Evolutionary conservation across 2,888 invertebrate species (phyloP), one percentile per base, ranked within the genome.

Genomic region (Tupiocoris notatus): DNA sequence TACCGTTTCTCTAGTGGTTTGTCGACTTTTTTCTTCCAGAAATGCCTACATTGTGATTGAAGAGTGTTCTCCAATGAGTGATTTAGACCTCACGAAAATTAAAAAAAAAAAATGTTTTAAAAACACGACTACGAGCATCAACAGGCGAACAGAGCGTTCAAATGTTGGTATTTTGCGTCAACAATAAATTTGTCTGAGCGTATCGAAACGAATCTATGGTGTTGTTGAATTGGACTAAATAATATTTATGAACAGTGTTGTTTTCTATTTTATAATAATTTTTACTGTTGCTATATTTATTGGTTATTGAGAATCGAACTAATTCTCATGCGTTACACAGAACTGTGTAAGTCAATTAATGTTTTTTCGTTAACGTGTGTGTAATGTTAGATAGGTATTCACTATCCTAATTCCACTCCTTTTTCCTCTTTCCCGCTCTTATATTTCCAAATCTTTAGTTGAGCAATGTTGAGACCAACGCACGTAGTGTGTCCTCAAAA

Each of bases 391-490:
- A 62, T 73, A 73, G 73, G 16, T 73, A 9, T 73, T 59, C n/a
- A 17, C n/a, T 54, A 39, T 62, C 62, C 62, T 21, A 24, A 23
- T 23, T 23, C 24, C 61, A 25, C 3, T 70, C 70, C n/a, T 62
- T 20, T 62, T 54, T 62, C 56, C 22, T 73, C 63, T 57, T 54
- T 58, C 39, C 21, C 62, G 25, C 56, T 63, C 23, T 39, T 62
- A 17, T 58, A 66, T 63, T 57, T 39, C 39, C 39, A 12, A 12
- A 39, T 39, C 0, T 75, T 75, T 75, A 75, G 75, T 75, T 75
- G 67, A 18, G 78, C 78, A 78, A 78, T 78, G 77, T 70, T 77
- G 65, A 58, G 78, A 78, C 78, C 78, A 78, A 78, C 77, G 78
- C 78, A 78, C 78, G 78, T 78, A 78, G 78, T 75, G 78, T 66